Evolutionary conservation across 2,797 vertebrate genomes (phyloP).

Genomic region (Knipowitschia caucasica): DNA sequence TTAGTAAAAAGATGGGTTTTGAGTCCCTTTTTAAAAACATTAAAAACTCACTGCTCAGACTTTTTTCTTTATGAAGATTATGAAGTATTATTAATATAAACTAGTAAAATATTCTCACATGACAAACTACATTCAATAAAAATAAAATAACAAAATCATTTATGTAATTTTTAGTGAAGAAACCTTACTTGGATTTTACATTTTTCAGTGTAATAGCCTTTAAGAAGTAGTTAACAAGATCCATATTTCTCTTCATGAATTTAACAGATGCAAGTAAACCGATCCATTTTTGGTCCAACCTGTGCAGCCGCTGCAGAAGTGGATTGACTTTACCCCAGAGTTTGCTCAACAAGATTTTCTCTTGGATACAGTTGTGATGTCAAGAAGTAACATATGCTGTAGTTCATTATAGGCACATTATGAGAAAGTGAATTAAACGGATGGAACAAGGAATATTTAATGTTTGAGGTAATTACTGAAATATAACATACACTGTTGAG

Average conservation of each 20-base stretch:
- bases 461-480: neutral
- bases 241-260: neutral
- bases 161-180: no score
- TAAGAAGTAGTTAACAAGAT: neutral
- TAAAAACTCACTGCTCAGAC: no score
- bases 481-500: neutral
- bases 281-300: neutral
- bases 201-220: no score
- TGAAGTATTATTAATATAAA: no score
- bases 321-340: neutral
- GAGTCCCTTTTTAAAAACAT: no score
- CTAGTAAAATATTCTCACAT: no score
- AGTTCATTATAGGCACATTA: neutral
- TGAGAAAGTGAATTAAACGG: neutral
- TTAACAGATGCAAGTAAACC: constrained; percentile 1
- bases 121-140: no score
- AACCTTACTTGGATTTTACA: no score
- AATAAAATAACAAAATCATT: no score
- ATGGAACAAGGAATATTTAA: neutral
- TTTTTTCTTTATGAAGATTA: no score
- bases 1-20: no score
- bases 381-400: neutral
- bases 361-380: neutral
- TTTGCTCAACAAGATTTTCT: neutral
- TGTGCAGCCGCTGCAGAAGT: neutral